phyloP scores from a whole-genome alignment of 2,113 vertebrate species.

The Donacobius atricapilla region DNA sequence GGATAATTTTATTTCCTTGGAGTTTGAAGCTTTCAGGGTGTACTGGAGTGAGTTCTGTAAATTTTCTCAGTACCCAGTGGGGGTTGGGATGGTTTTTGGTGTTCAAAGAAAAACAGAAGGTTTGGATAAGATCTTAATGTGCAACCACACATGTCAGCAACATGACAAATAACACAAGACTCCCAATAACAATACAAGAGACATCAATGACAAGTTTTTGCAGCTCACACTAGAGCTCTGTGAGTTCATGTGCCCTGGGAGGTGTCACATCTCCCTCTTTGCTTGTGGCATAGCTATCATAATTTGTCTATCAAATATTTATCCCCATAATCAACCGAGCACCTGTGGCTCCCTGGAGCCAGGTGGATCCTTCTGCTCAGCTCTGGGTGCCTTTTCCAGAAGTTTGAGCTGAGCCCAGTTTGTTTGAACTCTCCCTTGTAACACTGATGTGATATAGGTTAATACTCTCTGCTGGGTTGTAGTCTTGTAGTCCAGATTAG shows the following conservation, averaged over 20 bases:
- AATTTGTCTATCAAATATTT: not conserved
- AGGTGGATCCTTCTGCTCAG: not conserved
- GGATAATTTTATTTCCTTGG: not conserved
- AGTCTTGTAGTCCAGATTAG: not conserved
- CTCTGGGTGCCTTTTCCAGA: not conserved
- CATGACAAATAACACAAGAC: not conserved
- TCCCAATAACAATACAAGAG: not conserved
- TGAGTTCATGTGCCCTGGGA: not conserved
- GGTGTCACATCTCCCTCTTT: not conserved
- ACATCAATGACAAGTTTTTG: not conserved
- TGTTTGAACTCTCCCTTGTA: not conserved
- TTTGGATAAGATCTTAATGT: not conserved
- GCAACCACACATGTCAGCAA: not conserved
- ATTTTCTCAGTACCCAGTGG: not conserved
- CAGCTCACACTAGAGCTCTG: not conserved
- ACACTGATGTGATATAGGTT: not conserved
- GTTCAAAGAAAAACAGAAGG: not conserved
- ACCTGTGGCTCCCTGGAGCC: not conserved
- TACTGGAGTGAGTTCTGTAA: not conserved
- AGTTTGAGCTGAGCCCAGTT: not conserved
- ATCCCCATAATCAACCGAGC: fast-evolving
- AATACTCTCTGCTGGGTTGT: not conserved
- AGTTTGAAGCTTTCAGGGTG: not conserved
- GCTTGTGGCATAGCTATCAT: not conserved
- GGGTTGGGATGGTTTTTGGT: not conserved